Percentiles rank a stretch among this genome's conserved stretches.
These are phyloP conservation scores for Amblyornis subalaris DNA, from an alignment of 2,113 vertebrate species.

Conservation along the genomic window DNA sequence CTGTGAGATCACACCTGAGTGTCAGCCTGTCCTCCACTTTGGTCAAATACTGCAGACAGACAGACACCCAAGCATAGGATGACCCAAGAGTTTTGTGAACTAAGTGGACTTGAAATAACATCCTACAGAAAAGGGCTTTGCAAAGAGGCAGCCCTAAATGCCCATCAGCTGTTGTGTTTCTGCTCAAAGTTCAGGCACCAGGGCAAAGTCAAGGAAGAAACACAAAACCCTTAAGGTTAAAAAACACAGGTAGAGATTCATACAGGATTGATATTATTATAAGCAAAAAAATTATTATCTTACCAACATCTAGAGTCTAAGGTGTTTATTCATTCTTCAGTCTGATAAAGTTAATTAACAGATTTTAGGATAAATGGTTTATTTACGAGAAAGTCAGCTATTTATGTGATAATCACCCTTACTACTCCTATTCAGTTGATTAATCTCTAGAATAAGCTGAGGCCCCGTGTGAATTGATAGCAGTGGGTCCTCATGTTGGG, in stretches of 20 bases:
- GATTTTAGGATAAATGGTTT: not conserved
- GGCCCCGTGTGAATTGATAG: not conserved
- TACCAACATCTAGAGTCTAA: not conserved
- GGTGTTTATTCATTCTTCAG: not conserved
- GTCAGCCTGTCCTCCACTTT: not conserved
- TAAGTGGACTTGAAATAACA: not conserved
- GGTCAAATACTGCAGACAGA: not conserved
- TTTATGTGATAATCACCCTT: not conserved
- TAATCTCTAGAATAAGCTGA: not conserved
- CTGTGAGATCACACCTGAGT: not conserved
- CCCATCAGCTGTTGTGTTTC: not conserved
- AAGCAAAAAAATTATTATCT: not conserved
- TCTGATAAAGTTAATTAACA: constrained; percentile 25
- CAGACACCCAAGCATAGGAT: not conserved
- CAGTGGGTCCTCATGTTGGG: not conserved
- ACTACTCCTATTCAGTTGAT: not conserved
- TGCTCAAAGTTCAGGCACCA: not conserved
- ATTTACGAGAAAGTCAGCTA: not conserved
- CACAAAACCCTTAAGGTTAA: not conserved
- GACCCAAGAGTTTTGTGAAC: not conserved
- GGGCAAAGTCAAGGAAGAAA: not conserved
- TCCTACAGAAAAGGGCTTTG: not conserved
- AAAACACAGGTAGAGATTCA: not conserved
- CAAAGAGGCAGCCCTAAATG: not conserved
- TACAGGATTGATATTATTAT: not conserved